Percentiles rank a stretch among this genome's conserved stretches.
phyloP scores from a whole-genome alignment of 1,140 invertebrate species.

The Drosophila auraria region DNA sequence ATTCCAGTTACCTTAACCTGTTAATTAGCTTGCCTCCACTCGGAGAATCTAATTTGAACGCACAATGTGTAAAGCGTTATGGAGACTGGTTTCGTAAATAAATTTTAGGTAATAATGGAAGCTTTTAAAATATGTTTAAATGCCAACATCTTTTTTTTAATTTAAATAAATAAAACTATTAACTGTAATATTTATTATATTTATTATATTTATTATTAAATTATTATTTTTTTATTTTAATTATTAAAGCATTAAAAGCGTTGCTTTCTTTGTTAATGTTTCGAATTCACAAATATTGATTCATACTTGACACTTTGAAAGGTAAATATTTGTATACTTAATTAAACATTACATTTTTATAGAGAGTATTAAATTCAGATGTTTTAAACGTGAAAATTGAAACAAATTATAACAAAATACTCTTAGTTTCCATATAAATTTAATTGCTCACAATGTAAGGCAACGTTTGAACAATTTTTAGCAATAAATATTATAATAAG shows the following conservation, averaged over 20 bases:
- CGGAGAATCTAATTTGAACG: background rate
- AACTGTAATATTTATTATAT: background rate
- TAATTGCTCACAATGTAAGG: no score
- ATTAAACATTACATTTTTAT: no score
- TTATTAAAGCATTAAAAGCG: background rate
- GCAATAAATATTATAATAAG: background rate
- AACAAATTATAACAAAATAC: background rate
- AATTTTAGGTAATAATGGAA: background rate
- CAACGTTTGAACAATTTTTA: background rate
- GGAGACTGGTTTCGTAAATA: slow-evolving; percentile 1
- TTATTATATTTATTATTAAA: background rate
- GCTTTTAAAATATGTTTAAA: background rate
- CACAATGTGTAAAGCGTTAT: background rate
- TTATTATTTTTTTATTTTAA: background rate
- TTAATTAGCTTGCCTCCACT: background rate
- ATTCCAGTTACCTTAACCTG: slow-evolving; percentile 29
- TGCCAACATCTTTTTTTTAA: background rate
- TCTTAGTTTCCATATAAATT: background rate
- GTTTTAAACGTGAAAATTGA: background rate
- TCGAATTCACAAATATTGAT: background rate
- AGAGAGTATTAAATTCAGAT: background rate
- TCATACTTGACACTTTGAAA: background rate
- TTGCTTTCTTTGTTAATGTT: background rate
- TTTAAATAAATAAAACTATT: no score
- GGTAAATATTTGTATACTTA: background rate